Conservation (phyloP, 2,797 vertebrate species). For the Gymnothorax reevesii region DNA sequence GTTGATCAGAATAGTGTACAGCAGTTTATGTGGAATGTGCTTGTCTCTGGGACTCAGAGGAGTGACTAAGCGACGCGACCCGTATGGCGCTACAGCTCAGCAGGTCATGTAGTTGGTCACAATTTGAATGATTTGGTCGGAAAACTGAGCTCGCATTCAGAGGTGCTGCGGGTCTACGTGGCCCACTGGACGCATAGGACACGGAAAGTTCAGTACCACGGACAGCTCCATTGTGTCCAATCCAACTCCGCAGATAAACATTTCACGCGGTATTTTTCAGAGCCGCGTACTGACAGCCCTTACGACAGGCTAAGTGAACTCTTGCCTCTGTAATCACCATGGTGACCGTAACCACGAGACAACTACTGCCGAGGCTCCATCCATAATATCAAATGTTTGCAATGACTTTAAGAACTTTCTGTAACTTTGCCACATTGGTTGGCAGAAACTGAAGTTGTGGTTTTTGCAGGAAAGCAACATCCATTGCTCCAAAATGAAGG, state of each 20-base stretch:
- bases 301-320: background rate
- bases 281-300: background rate
- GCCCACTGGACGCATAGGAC: background rate
- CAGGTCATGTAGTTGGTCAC: background rate
- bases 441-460: background rate
- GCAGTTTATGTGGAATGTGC: background rate
- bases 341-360: too few species aligned
- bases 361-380: background rate
- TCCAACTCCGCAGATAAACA: background rate
- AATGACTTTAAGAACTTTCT: background rate
- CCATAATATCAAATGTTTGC: background rate
- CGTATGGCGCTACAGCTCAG: background rate
- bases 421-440: background rate
- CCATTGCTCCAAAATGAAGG: background rate
- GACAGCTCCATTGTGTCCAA: constrained; percentile 13
- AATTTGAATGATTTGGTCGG: background rate
- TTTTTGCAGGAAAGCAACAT: background rate
- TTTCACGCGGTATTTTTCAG: background rate
- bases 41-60: background rate
- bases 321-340: background rate
- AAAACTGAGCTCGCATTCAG: background rate
- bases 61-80: background rate
- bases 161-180: background rate
- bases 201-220: constrained; percentile 21
- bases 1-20: background rate